A percentile compares a stretch with the other conserved stretches of the same genome.
Evolutionary conservation across 2,797 vertebrate species (phyloP).

Genomic region (Anomalospiza imberbis): DNA sequence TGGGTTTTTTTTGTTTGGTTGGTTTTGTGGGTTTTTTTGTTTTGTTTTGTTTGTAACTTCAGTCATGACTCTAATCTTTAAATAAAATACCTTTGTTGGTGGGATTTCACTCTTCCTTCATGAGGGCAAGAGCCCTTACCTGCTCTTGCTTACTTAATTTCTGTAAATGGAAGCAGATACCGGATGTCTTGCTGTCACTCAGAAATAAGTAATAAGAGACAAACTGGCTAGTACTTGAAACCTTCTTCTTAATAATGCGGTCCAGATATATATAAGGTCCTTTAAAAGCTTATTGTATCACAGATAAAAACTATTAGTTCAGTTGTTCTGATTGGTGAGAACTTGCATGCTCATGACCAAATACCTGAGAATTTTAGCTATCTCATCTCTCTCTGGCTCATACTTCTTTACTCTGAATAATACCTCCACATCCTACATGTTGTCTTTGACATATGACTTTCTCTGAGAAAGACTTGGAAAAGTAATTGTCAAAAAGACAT

Average conservation of each 20-base stretch:
- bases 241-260: background rate
- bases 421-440: background rate
- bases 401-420: background rate
- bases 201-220: background rate
- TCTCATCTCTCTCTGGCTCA: background rate
- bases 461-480: background rate
- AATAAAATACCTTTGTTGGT: background rate
- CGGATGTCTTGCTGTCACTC: background rate
- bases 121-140: rapidly evolving
- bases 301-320: background rate
- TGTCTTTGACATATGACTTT: background rate
- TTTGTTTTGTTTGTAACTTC: background rate
- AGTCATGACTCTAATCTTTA: background rate
- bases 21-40: too few species aligned
- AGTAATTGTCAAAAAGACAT: background rate
- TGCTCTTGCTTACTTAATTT: background rate
- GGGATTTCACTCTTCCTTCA: background rate
- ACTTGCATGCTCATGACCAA: background rate
- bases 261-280: background rate
- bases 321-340: background rate
- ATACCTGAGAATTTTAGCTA: background rate
- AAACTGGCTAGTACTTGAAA: background rate
- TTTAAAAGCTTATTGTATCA: background rate
- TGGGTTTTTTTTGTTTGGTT: too few species aligned
- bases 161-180: background rate